Evolutionary conservation across 2,888 invertebrate genomes (phyloP), one percentile per base, ranked within the genome.

Genomic region (Cetonia aurata): DNA sequence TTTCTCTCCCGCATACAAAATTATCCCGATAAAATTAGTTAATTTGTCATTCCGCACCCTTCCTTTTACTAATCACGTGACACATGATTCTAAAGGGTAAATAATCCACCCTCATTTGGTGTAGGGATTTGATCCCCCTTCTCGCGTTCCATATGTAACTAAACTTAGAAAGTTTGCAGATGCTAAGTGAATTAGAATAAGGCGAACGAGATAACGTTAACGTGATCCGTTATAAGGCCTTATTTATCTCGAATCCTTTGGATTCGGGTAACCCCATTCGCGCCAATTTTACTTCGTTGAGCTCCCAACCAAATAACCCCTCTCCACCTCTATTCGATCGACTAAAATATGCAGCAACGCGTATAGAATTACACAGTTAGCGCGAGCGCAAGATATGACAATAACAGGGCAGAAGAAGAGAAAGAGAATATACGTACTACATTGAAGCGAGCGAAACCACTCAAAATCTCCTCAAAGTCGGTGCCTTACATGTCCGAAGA

Each of bases 201-300:
- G 74, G 75, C 59, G 69, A 15, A 42, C 71, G 75, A 76, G 52
- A n/a, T 52, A 75, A 75, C 73, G 71, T 75, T 74, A 72, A 74
- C 77, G 75, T 74, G 75, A 77, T 76, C 76, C 74, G 69, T 73
- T 73, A 72, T 75, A 73, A 73, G 71, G 72, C 75, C 77, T 76
- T 79, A 77, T 79, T 78, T 78, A 78, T 77, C 77, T 76, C 72
- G 75, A 74, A 74, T 76, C 74, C 75, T 75, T 57, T 76, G 73
- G 72, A 75, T 78, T 77, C 74, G 74, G 74, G 1, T 1, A 37
- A 10, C 37, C 9, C 9, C 37, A 37, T 37, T 37, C 37, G 37
- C 37, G 37, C 37, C 37, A 37, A 37, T 37, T 37, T 6, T 37
- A 37, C 9, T 37, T 10, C 9, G 37, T 8, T 37, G 6, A 37